Conservation (phyloP, 2,888 invertebrate genomes). For the Meiosimyza decipiens region DNA sequence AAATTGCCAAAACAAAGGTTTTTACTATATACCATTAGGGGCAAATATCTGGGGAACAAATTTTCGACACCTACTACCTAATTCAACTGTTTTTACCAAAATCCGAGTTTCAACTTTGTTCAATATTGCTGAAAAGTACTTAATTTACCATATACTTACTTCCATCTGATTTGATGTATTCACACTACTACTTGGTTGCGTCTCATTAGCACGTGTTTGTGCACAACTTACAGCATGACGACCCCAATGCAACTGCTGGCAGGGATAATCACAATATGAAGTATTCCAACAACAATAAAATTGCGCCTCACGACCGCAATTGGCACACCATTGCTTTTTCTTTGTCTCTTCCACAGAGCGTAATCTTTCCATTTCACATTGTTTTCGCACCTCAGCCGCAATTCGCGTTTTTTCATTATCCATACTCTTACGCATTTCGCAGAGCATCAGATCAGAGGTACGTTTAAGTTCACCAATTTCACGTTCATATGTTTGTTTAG, state of each 20-base stretch:
- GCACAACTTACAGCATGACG: slow-evolving; percentile 70
- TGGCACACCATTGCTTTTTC: slow-evolving; percentile 92
- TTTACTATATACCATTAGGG: too few relatives aligned
- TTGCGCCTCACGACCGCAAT: slow-evolving; percentile 87
- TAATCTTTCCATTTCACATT: slow-evolving; percentile 77
- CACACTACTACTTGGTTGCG: slow-evolving; percentile 6
- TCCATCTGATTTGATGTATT: slow-evolving; percentile 27
- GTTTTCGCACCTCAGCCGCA: slow-evolving; percentile 74
- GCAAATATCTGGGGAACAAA: too few relatives aligned
- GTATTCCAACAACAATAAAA: slow-evolving; percentile 98
- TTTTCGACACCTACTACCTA: too few relatives aligned
- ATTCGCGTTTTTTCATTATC: slow-evolving; percentile 77
- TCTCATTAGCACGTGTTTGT: slow-evolving; percentile 46
- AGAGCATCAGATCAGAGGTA: slow-evolving; percentile 71
- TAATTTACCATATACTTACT: slow-evolving; percentile 2
- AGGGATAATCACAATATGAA: slow-evolving; percentile 89
- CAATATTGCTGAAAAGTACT: too few relatives aligned
- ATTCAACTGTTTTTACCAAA: too few relatives aligned
- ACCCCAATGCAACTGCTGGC: slow-evolving; percentile 89
- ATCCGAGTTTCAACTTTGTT: too few relatives aligned
- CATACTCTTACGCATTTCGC: slow-evolving; percentile 77
- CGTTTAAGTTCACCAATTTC: slow-evolving; percentile 80
- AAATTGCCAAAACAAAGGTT: too few relatives aligned
- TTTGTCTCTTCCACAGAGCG: slow-evolving; percentile 80
- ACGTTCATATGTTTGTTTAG: slow-evolving; percentile 78